These are phyloP conservation scores for Pangasius sanitwongsei DNA, from an alignment of 2,797 vertebrate genomes.

Conservation along the genomic window DNA sequence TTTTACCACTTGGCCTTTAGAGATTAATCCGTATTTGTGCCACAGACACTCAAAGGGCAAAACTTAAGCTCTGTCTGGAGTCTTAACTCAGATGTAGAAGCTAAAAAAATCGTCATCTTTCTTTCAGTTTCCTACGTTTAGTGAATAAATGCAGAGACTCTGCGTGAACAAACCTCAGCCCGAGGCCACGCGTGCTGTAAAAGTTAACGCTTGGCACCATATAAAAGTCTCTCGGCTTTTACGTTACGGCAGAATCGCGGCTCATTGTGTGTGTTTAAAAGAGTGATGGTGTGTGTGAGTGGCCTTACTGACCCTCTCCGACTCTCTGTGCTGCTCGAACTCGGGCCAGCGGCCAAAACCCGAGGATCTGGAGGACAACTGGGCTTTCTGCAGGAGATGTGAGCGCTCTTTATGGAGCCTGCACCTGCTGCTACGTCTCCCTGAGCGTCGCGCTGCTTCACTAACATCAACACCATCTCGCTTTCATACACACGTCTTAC, in stretches of 20 bases:
- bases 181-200: constrained; percentile 20
- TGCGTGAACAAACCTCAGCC: neutral
- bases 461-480: constrained; percentile 20
- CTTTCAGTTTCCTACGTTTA: neutral
- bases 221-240: constrained; percentile 42
- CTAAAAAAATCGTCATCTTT: neutral
- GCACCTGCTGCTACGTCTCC: constrained; percentile 61
- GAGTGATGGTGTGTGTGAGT: constrained; percentile 51
- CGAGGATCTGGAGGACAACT: constrained; percentile 60
- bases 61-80: neutral
- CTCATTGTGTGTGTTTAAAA: constrained; percentile 39
- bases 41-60: neutral
- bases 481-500: neutral
- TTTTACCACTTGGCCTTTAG: neutral
- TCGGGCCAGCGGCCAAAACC: constrained; percentile 55
- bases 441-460: neutral
- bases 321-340: constrained; percentile 49
- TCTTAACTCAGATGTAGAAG: neutral
- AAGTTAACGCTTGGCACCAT: constrained; percentile 32
- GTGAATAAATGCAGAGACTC: neutral
- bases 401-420: constrained; percentile 62
- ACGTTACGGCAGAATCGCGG: constrained; percentile 32
- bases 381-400: constrained; percentile 62
- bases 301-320: constrained; percentile 43
- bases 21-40: neutral